Evolutionary conservation across 2,113 vertebrate genomes (phyloP), one percentile per base, ranked within the genome.

Genomic region (Gavialis gangeticus): DNA sequence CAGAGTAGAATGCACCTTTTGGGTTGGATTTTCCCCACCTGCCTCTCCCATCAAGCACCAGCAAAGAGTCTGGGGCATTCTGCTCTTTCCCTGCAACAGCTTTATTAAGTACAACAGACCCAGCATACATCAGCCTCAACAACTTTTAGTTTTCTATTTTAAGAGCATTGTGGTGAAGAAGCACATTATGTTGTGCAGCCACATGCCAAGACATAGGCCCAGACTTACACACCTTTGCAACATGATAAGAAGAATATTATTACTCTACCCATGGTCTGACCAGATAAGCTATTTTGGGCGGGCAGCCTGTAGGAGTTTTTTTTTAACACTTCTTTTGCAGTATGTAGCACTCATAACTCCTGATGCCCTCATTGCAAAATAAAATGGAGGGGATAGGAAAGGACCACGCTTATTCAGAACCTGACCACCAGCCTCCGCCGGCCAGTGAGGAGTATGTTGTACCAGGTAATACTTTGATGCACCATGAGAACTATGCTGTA

Each of bases 281-380:
- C 87, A 97, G 98, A 98, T 98, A 98, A 98, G 96, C 95, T 30
- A 78, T 94, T 91, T 93, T 84, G 97, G 97, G 98, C 96, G 97
- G 98, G 97, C 97, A 98, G 96, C 95, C 64, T 92, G 80, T 77
- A 54, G 46, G 46, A 9, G 6, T 73, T 95, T 97, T 93, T 93
- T 91, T 76, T n/a, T 90, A 85, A 75, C 16, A 88, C 87, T 97
- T 54, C 89, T 95, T 96, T 84, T 93, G 37, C 91, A 83, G 80
- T 84, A 90, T 63, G 37, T 88, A 89, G 69, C 91, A 94, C 91
- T 91, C 90, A 80, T 93, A 92, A 86, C 94, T 97, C 75, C 95
- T 93, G 96, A 96, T 91, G 88, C 94, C 46, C 28, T 92, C 12
- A 81, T 63, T 59, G 57, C 15, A 4, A 89, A 79, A 92, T 86